Conservation (phyloP, 1,140 invertebrate genomes). For the Antheraea pernyi region DNA sequence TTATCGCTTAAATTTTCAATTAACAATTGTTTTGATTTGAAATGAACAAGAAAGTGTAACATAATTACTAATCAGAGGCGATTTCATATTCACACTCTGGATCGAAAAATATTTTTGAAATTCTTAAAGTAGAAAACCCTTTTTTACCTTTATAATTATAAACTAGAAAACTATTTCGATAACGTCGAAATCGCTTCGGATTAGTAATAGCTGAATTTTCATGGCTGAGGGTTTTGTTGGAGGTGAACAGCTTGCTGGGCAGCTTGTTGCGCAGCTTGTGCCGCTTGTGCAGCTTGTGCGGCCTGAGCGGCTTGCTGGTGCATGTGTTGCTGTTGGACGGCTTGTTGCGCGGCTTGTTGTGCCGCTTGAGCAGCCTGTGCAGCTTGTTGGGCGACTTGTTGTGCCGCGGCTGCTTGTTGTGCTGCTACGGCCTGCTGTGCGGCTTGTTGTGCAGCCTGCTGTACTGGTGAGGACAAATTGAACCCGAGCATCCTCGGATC, state of each 20-base stretch:
- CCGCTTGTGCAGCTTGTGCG: constrained; percentile 36
- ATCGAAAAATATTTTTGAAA: constrained; percentile 15
- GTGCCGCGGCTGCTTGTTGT: constrained; percentile 51
- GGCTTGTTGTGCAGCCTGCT: constrained; percentile 47
- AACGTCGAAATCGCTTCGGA: constrained; percentile 70
- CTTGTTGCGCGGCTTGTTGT: constrained; percentile 49
- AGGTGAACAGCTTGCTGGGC: constrained; percentile 74
- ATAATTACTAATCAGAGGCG: constrained; percentile 70
- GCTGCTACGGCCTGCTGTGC: constrained; percentile 39
- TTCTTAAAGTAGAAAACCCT: not conserved
- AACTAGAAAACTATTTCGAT: constrained; percentile 23
- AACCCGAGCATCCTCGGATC: constrained; percentile 77
- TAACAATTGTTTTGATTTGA: constrained; percentile 19
- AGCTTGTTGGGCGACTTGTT: constrained; percentile 48
- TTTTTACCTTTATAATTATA: constrained; percentile 16
- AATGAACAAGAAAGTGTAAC: constrained; percentile 27
- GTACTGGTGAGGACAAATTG: constrained; percentile 67
- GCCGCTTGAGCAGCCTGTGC: constrained; percentile 48
- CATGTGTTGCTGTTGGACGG: constrained; percentile 39
- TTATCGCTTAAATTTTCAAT: constrained; percentile 28
- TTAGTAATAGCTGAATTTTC: constrained; percentile 80
- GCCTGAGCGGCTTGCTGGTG: constrained; percentile 50
- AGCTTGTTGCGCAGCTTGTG: constrained; percentile 63
- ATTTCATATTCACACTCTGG: constrained; percentile 53
- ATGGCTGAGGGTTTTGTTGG: constrained; percentile 76